Percentiles rank a stretch among this genome's conserved stretches.
These are phyloP conservation scores for Heteromurus nitidus DNA, from an alignment of 2,888 invertebrate genomes.

Conservation along the genomic window DNA sequence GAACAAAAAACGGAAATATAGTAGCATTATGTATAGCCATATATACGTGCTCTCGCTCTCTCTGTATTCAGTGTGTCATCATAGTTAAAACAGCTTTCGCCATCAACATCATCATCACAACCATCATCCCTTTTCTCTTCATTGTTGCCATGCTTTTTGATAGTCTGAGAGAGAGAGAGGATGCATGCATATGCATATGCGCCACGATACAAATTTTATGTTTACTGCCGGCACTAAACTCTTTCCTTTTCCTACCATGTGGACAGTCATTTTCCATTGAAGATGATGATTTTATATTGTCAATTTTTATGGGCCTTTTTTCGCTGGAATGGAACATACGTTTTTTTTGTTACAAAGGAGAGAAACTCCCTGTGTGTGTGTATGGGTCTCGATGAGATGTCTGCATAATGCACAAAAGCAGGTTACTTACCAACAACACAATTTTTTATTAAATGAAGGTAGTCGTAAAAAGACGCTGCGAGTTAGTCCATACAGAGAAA, in stretches of 20 bases:
- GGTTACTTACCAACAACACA: too few species aligned
- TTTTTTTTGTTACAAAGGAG: constrained; percentile 3
- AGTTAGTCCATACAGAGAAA: neutral
- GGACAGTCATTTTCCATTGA: constrained; percentile 51
- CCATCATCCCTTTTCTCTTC: neutral
- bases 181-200: constrained; percentile 22
- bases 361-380: too few species aligned
- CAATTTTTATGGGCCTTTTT: constrained; percentile 50
- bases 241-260: constrained; percentile 29
- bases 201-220: constrained; percentile 52
- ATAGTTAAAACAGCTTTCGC: too few species aligned
- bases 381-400: too few species aligned
- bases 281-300: constrained; percentile 62
- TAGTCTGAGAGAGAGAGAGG: too few species aligned
- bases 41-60: neutral
- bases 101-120: constrained; percentile 11
- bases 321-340: constrained; percentile 37
- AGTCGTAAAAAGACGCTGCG: constrained; percentile 36
- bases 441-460: constrained; percentile 47
- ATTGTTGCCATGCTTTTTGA: too few species aligned
- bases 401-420: too few species aligned
- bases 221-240: constrained; percentile 62
- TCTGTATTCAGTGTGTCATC: neutral
- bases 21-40: neutral
- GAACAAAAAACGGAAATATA: neutral